A percentile compares a stretch with the other conserved stretches of the same genome.
Evolutionary conservation across 2,797 vertebrate species (phyloP).

Genomic region (Alfaro cultratus): DNA sequence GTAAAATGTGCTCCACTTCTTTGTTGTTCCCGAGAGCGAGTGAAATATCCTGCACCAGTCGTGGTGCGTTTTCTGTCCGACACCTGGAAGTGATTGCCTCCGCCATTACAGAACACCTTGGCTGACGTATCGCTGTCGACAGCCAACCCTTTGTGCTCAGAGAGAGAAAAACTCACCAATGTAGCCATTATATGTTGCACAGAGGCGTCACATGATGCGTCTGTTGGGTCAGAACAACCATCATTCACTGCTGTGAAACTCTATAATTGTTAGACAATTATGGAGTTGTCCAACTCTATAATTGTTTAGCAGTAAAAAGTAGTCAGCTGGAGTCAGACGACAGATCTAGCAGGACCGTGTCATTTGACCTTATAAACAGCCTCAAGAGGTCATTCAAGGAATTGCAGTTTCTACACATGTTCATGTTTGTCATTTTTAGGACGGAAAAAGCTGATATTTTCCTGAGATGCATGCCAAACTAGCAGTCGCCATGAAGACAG

Average conservation of each 20-base stretch:
- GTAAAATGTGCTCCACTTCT: neutral
- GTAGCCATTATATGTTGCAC: conserved; percentile 14
- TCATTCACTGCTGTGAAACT: neutral
- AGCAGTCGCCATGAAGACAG: neutral
- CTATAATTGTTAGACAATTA: neutral
- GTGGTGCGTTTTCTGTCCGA: conserved; percentile 7
- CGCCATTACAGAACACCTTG: conserved; percentile 56
- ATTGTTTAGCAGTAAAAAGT: neutral
- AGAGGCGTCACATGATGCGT: conserved; percentile 7
- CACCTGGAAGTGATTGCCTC: conserved; percentile 71
- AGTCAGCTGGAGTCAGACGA: neutral
- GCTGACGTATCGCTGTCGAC: conserved; percentile 58
- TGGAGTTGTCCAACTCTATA: no score
- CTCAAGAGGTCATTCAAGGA: neutral
- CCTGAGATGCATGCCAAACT: no score
- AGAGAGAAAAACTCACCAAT: conserved; percentile 30
- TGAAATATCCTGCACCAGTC: conserved; percentile 19
- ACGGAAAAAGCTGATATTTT: neutral
- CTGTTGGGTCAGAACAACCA: conserved; percentile 4
- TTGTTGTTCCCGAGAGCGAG: neutral
- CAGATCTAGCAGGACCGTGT: no score
- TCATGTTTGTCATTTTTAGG: neutral
- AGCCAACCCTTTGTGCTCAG: conserved; percentile 61
- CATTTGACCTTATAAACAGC: neutral
- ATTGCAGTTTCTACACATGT: neutral